Percentiles rank a stretch among this genome's conserved stretches.
These are phyloP conservation scores for Lamprologus speciosus DNA, from an alignment of 2,113 vertebrate genomes.

Conservation along the genomic window DNA sequence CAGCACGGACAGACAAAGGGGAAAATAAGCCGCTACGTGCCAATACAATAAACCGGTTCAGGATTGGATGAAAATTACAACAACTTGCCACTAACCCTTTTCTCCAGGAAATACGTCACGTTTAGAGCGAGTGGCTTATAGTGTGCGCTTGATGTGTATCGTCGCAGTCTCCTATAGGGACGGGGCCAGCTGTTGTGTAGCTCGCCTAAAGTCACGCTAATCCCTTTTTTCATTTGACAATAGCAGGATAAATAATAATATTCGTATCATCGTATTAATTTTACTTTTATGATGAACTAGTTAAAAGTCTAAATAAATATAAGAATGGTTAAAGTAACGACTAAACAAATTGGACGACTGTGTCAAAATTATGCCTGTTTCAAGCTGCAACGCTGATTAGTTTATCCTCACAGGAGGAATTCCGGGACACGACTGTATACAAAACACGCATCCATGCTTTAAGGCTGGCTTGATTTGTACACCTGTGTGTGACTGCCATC, in stretches of 20 bases:
- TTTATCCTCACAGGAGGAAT: background rate
- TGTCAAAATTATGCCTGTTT: background rate
- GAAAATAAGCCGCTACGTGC: background rate
- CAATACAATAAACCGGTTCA: background rate
- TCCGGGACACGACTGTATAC: background rate
- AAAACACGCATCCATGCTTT: background rate
- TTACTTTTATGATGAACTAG: background rate
- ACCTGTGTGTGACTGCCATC: slow-evolving; percentile 37
- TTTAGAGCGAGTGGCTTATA: background rate
- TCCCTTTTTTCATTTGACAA: background rate
- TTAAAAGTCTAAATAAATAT: background rate
- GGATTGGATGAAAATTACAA: slow-evolving; percentile 48
- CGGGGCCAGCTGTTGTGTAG: background rate
- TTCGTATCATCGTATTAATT: background rate
- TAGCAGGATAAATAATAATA: background rate
- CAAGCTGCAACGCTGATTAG: fast-evolving
- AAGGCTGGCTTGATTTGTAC: fast-evolving
- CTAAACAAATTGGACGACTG: background rate
- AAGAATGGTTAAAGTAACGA: background rate
- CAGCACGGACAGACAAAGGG: background rate
- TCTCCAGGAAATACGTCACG: slow-evolving; percentile 75
- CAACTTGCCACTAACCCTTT: slow-evolving; percentile 57
- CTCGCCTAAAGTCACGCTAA: background rate
- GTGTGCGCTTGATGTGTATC: background rate
- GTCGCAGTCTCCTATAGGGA: background rate